A percentile compares a stretch with the other conserved stretches of the same genome.
Evolutionary conservation across 2,888 invertebrate genomes (phyloP).

Genomic region (Cheilosia urbana): DNA sequence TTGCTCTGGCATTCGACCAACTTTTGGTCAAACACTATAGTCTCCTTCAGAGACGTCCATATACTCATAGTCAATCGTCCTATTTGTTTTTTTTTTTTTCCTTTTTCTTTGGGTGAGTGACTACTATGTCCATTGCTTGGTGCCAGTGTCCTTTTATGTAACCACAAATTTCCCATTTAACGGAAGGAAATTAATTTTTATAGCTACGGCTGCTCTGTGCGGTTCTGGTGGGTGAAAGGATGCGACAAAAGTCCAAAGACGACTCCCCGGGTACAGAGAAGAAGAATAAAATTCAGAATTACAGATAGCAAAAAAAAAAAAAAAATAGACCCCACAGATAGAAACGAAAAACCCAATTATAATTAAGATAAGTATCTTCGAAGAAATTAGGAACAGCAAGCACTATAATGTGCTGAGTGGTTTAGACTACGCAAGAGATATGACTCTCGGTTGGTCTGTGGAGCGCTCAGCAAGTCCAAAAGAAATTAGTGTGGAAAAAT

Average conservation of each 20-base stretch:
- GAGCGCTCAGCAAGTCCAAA: conserved; percentile 36
- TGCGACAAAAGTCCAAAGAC: conserved; percentile 56
- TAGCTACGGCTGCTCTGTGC: conserved; percentile 65
- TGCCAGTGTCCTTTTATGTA: conserved; percentile 73
- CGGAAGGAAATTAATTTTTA: conserved; percentile 75
- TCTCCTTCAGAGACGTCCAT: background rate
- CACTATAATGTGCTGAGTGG: conserved; percentile 75
- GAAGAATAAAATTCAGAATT: conserved; percentile 55
- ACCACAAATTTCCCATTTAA: conserved; percentile 73
- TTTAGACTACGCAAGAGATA: conserved; percentile 72
- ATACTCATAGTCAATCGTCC: conserved; percentile 25
- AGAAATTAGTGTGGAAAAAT: conserved; percentile 70
- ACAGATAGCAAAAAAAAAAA: conserved; percentile 51
- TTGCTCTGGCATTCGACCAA: conserved; percentile 71
- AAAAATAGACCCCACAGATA: conserved; percentile 52
- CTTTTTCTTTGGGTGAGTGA: conserved; percentile 50
- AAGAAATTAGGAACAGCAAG: conserved; percentile 74
- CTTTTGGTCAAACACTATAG: conserved; percentile 16
- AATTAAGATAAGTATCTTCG: conserved; percentile 75
- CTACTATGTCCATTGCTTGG: conserved; percentile 57
- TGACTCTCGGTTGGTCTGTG: conserved; percentile 33
- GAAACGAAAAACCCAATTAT: conserved; percentile 73
- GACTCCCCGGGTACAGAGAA: background rate
- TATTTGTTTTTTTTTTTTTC: background rate
- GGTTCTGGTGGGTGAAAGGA: conserved; percentile 27